Evolutionary conservation across 1,140 invertebrate species (phyloP).

Genomic region (Hydropsyche tenuis): DNA sequence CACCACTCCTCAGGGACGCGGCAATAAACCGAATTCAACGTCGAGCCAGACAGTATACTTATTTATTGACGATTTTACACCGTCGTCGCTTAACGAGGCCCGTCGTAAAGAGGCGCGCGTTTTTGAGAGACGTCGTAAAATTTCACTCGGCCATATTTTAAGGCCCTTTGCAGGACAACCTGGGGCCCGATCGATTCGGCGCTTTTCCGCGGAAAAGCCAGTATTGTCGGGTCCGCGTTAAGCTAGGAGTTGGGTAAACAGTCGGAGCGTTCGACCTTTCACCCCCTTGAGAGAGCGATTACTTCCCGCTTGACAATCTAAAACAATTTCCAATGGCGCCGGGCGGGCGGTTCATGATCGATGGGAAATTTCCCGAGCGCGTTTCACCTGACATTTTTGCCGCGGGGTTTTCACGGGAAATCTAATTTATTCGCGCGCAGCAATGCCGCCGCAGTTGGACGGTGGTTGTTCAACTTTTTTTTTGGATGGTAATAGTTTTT

Average conservation of each 20-base stretch:
- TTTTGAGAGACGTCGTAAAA: constrained; percentile 12
- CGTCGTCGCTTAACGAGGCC: too few species aligned
- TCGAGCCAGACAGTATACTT: too few species aligned
- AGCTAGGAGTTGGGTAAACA: background rate
- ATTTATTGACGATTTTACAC: too few species aligned
- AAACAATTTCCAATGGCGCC: constrained; percentile 32
- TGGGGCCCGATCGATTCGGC: background rate
- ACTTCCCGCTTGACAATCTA: constrained; percentile 37
- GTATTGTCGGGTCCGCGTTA: too few species aligned
- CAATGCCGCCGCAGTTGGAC: background rate
- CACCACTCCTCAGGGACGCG: too few species aligned
- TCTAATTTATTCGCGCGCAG: constrained; percentile 36
- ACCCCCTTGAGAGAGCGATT: constrained; percentile 30
- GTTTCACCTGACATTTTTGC: constrained; percentile 38
- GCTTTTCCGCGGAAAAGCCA: background rate
- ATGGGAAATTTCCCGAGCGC: constrained; percentile 35
- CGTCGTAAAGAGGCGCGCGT: constrained; percentile 10
- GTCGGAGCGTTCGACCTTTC: constrained; percentile 27
- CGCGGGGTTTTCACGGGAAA: constrained; percentile 31
- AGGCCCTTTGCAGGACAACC: background rate
- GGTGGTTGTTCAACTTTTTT: too few species aligned
- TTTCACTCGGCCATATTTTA: constrained; percentile 21
- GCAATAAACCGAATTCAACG: too few species aligned
- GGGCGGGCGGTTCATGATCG: constrained; percentile 30
- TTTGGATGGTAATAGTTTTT: too few species aligned